A percentile compares a stretch with the other conserved stretches of the same genome.
Conservation (phyloP, 2,797 vertebrate species). For the Chrysocyon brachyurus region DNA sequence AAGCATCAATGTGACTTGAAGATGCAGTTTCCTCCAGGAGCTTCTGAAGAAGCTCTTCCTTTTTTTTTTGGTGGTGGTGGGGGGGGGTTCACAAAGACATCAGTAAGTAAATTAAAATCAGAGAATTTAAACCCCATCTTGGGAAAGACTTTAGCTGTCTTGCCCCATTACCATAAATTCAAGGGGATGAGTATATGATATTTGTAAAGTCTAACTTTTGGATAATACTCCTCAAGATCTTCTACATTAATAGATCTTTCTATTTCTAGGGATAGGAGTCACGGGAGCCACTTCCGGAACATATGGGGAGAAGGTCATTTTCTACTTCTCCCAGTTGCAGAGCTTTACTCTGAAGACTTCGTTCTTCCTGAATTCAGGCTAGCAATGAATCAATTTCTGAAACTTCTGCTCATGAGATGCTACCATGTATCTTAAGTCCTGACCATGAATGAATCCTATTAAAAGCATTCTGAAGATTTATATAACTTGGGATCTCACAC, state of each 20-base stretch:
- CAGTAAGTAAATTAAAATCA: background rate
- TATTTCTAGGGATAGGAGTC: background rate
- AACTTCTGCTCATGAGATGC: conserved; percentile 14
- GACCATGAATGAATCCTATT: conserved; percentile 23
- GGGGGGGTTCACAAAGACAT: background rate
- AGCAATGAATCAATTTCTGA: background rate
- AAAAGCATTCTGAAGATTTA: background rate
- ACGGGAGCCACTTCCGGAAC: background rate
- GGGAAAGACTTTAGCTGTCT: background rate
- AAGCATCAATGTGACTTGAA: background rate
- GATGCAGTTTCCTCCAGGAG: background rate
- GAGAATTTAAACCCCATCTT: background rate
- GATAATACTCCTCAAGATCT: background rate
- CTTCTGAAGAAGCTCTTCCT: background rate
- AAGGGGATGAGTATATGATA: background rate
- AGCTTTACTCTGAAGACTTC: background rate
- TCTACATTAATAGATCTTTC: background rate
- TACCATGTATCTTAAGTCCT: background rate
- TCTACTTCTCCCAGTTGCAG: background rate
- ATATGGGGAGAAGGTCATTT: background rate
- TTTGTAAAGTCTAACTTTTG: background rate
- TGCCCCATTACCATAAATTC: background rate
- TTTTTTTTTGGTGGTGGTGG: background rate
- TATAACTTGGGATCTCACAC: background rate
- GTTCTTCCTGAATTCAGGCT: background rate